Evolutionary conservation across 2,888 invertebrate genomes (phyloP), one percentile per base, ranked within the genome.

Genomic region (Drosophila lutescens): DNA sequence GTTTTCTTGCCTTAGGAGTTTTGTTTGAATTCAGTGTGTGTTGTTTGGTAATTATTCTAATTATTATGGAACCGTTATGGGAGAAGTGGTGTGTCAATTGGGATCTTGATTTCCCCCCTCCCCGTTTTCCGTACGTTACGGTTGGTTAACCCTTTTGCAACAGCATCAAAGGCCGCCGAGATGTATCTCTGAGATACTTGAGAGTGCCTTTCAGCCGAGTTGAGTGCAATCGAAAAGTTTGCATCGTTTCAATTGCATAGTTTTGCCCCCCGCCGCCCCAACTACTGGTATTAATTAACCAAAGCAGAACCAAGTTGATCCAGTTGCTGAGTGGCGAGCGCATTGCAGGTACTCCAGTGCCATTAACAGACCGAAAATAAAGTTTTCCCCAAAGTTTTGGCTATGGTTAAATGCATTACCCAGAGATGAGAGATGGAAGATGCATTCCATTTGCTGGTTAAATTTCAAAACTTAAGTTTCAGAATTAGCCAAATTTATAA

Each of bases 221-320:
- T 40, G 65, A 58, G 57, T 47, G 47, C 60, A 60, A 66, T 49
- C 59, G 58, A 50, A 82, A 83, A 80, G 57, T 68, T 83, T 58
- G 56, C 58, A 56, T 47, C 58, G 60, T 62, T 79, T 67, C 61
- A 74, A 74, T 65, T 67, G 76, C 54, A 65, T 76, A 63, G 65
- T 54, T 66, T 50, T 30, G 20, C 51, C 47, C 49, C 17, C 4
- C 34, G 5, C 10, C 49, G 13, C 26, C 43, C 6, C 26, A 6
- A 23, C 13, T 1, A 20, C 32, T 20, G 36, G 60, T 49, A 69
- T 69, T 69, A 68, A 69, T 69, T 69, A 69, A 68, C 57, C 44
- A 56, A 50, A 66, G 40, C 47, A 20, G 67, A 57, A 34, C 20
- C 43, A 57, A 57, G 50, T 68, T 66, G 57, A 43, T 66, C 57